Conservation (phyloP, 2,113 vertebrate genomes). For the Alligator mississippiensis region DNA sequence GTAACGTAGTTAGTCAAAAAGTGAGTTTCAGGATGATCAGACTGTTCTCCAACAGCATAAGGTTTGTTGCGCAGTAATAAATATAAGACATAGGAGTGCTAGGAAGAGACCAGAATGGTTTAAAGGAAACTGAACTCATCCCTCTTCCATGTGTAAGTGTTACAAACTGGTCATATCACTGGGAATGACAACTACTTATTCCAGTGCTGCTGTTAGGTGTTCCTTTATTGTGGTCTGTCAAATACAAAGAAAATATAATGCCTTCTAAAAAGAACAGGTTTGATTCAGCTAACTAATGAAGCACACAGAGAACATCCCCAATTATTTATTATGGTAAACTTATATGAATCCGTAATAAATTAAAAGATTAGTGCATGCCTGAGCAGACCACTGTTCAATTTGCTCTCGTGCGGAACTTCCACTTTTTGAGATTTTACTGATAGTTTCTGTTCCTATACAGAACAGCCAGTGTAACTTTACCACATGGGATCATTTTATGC, state of each 20-base stretch:
- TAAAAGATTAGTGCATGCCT: neutral
- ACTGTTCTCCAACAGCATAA: neutral
- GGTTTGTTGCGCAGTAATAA: neutral
- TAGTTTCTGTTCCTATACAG: neutral
- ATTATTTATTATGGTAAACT: neutral
- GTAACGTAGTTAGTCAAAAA: conserved; percentile 2
- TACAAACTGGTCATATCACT: neutral
- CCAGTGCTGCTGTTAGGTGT: neutral
- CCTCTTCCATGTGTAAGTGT: neutral
- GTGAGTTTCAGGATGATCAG: neutral
- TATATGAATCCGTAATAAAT: neutral
- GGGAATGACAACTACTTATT: neutral
- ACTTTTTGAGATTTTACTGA: neutral
- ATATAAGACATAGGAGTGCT: neutral
- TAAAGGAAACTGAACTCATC: neutral
- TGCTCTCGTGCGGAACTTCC: neutral
- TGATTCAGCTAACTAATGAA: neutral
- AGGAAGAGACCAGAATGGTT: neutral
- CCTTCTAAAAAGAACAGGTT: neutral
- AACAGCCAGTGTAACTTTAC: neutral
- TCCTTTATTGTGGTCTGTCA: neutral
- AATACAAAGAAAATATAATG: neutral
- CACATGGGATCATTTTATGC: neutral
- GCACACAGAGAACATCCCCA: neutral
- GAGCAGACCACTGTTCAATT: neutral